phyloP scores from a whole-genome alignment of 2,888 invertebrate species.

The Eugnorisma glareosa region DNA sequence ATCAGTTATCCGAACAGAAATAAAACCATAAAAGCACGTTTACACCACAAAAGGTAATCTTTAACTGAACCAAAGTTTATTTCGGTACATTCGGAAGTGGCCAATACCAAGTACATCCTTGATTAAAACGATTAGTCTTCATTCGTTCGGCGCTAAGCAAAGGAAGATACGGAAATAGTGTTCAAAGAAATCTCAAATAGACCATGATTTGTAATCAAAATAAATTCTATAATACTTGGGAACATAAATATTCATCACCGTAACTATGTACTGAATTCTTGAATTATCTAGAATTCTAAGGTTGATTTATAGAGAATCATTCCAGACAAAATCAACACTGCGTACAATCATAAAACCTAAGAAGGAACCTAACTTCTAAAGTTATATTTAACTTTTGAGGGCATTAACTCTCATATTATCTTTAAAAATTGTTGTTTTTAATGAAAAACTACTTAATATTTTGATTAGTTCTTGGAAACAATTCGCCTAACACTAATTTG shows the following conservation, averaged over 20 bases:
- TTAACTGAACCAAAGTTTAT: conserved; percentile 31
- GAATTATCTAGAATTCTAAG: background rate
- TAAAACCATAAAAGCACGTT: conserved; percentile 30
- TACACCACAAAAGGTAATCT: conserved; percentile 5
- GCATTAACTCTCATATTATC: background rate
- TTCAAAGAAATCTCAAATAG: conserved; percentile 37
- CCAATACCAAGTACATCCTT: conserved; percentile 16
- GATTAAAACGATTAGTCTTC: conserved; percentile 58
- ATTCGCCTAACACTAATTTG: background rate
- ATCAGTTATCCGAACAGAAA: background rate
- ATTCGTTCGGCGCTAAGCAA: conserved; percentile 34
- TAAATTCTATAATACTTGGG: background rate
- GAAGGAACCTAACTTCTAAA: background rate
- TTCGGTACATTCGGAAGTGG: conserved; percentile 15
- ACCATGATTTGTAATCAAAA: conserved; percentile 13
- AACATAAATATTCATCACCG: background rate
- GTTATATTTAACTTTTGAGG: background rate
- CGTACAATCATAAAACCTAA: background rate
- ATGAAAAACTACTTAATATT: background rate
- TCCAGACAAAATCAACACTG: background rate
- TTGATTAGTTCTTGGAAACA: background rate
- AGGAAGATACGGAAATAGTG: conserved; percentile 31
- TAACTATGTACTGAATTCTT: background rate
- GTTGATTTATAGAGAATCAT: background rate
- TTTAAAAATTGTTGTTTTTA: background rate